A percentile compares a stretch with the other conserved stretches of the same genome.
Evolutionary conservation across 1,140 invertebrate genomes (phyloP).

Genomic region (Conus betulinus): DNA sequence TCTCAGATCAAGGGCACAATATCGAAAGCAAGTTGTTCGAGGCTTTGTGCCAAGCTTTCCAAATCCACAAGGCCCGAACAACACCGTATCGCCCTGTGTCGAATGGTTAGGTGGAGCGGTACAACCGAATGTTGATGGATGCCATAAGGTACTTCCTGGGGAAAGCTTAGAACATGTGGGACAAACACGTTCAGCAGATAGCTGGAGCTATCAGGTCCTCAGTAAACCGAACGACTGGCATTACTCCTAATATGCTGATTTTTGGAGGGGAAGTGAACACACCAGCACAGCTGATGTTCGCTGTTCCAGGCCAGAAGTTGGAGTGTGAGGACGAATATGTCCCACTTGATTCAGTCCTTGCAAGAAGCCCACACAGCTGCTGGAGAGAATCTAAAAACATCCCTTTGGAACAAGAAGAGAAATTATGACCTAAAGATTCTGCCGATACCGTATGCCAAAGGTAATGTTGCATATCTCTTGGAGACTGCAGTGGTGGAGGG

Average conservation of each 20-base stretch:
- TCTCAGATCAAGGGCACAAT: slow-evolving; percentile 28
- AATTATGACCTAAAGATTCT: not conserved
- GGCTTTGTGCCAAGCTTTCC: slow-evolving; percentile 28
- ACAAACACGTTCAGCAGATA: slow-evolving; percentile 37
- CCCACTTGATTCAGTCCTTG: not conserved
- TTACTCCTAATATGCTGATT: slow-evolving; percentile 46
- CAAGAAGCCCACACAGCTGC: not conserved
- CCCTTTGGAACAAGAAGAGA: not conserved
- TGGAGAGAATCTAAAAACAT: not conserved
- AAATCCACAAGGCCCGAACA: slow-evolving; percentile 45
- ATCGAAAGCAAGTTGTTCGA: slow-evolving; percentile 41
- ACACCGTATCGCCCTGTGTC: slow-evolving; percentile 44
- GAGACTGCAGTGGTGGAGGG: not conserved
- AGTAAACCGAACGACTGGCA: slow-evolving; percentile 34
- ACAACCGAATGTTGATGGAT: slow-evolving; percentile 34
- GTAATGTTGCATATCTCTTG: not conserved
- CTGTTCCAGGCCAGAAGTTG: too few relatives aligned
- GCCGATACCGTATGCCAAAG: not conserved
- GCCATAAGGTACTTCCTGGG: slow-evolving; percentile 37
- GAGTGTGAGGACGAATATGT: slow-evolving; percentile 25
- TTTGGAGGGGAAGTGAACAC: slow-evolving; percentile 43
- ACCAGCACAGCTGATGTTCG: too few relatives aligned
- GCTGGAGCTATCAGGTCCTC: slow-evolving; percentile 29
- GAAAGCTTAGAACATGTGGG: slow-evolving; percentile 37
- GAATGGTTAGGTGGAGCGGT: slow-evolving; percentile 52